phyloP scores from a whole-genome alignment of 1,140 invertebrate species.

The Ganaspis sp. region DNA sequence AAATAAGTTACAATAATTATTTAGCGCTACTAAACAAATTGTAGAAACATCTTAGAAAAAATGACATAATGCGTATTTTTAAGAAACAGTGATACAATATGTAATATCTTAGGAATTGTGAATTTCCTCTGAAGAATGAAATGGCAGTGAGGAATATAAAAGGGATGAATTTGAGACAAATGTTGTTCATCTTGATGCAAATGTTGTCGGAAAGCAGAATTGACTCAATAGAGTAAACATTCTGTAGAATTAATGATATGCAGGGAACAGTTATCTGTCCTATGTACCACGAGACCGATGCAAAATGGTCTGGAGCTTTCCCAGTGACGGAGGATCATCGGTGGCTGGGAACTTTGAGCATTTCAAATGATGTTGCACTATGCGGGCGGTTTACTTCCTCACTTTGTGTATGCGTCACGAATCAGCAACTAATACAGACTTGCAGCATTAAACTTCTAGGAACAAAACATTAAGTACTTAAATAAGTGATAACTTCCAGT shows the following conservation, averaged over 20 bases:
- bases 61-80: background rate
- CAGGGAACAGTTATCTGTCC: slow-evolving; percentile 7
- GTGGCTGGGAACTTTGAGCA: slow-evolving; percentile 26
- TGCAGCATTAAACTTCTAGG: background rate
- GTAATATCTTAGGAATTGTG: background rate
- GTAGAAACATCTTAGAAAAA: background rate
- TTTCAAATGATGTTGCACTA: slow-evolving; percentile 28
- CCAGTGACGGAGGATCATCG: slow-evolving; percentile 24
- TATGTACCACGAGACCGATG: slow-evolving; percentile 14
- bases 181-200: background rate
- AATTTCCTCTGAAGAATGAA: background rate
- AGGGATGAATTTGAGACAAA: background rate
- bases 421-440: background rate
- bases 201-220: background rate
- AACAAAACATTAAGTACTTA: background rate
- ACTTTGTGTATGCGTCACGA: background rate
- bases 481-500: background rate
- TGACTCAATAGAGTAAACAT: slow-evolving; percentile 20
- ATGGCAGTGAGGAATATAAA: background rate
- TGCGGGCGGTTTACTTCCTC: background rate
- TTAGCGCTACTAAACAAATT: too few relatives aligned
- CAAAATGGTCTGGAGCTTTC: slow-evolving; percentile 29
- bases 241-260: slow-evolving; percentile 26
- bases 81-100: too few relatives aligned
- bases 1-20: too few relatives aligned